These are phyloP conservation scores for Tridacna crocea DNA, from an alignment of 2,888 invertebrate species.

Conservation along the genomic window DNA sequence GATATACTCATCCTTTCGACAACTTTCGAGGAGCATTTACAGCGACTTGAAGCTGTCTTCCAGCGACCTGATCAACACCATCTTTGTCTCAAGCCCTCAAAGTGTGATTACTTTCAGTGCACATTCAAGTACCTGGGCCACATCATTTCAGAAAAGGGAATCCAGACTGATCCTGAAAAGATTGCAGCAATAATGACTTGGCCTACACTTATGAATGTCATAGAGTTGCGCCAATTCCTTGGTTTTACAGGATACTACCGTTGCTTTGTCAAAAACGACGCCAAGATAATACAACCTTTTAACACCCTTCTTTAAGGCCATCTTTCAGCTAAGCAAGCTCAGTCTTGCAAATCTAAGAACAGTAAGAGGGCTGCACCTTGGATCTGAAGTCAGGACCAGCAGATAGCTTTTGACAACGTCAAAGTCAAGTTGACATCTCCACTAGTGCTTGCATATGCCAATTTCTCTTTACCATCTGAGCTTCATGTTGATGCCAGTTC, in stretches of 20 bases:
- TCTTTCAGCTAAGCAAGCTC: background rate
- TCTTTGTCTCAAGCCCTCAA: background rate
- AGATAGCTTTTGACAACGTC: background rate
- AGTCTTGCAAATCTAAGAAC: background rate
- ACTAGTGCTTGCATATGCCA: background rate
- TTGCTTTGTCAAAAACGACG: background rate
- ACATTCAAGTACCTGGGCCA: background rate
- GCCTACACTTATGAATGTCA: background rate
- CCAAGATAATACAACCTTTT: background rate
- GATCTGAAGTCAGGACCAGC: background rate
- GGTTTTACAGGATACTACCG: conserved; percentile 7
- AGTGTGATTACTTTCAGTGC: conserved; percentile 2
- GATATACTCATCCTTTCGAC: conserved; percentile 13
- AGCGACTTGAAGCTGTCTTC: background rate
- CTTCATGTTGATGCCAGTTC: background rate
- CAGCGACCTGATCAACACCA: background rate
- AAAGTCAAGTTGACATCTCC: background rate
- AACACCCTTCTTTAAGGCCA: background rate
- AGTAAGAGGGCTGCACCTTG: background rate
- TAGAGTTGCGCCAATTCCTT: background rate
- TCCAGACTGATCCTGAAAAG: background rate
- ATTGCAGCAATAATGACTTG: background rate
- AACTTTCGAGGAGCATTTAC: too few relatives aligned
- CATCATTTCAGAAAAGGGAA: background rate
- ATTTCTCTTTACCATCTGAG: background rate